Evolutionary conservation across 1,140 invertebrate species (phyloP), one percentile per base, ranked within the genome.

Genomic region (Aradophagus sp.): DNA sequence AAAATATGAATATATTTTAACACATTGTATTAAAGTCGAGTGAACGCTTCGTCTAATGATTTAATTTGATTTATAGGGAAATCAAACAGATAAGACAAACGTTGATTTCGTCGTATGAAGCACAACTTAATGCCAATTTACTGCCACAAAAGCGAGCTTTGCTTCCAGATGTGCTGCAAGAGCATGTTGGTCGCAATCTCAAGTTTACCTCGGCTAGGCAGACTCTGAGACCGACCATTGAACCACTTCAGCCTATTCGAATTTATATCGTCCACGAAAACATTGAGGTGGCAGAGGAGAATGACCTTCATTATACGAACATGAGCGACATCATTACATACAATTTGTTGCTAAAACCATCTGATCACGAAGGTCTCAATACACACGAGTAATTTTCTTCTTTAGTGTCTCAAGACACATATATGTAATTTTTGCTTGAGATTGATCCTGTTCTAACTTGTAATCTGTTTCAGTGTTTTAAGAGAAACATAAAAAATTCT

Each of bases 211-310:
- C 81, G 1, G 70, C 63, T 1, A 61, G 77, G 29, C 77, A 79
- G 26, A 75, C 65, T 0, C 16, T 66, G 2, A 62, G 71, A 7
- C 75, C 68, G 0, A 79, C 75, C 7, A 52, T 85, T 0, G 89
- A 92, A 80, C 87, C 89, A 0, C 74, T 93, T 6, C 86, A 89
- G n/a, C 84, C 89, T 0, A 86, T 90, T 6, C 85, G 91, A 13
- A 87, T 93, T 8, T 92, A 89, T 50, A 84, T 93, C 14, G 87
- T 91, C 1, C 91, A 93, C 71, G 91, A 94, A 56, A 93, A 93
- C 67, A 87, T 93, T n/a, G 91, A 93, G 66, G 88, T 93, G 1
- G 87, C 87, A 10, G 87, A 91, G 34, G 84, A 88, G 0, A 87
- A 89, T 36, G 87, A 91, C 65, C 83, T 84, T 3, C 84, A 90